phyloP scores from a whole-genome alignment of 35 echinoderm and acorn worm genomes.

The Apostichopus californicus region DNA sequence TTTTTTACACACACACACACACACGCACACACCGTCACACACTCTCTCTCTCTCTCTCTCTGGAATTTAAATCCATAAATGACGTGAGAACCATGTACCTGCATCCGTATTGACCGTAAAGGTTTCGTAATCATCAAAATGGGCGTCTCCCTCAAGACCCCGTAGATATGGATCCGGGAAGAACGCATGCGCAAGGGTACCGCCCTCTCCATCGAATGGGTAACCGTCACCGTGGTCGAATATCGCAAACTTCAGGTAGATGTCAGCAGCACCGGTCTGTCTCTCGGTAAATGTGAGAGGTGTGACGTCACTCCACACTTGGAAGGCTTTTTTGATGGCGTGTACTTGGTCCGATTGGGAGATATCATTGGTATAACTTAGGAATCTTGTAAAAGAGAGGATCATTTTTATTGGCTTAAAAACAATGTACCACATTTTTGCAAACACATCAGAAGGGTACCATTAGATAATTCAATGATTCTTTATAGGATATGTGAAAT shows the following conservation, averaged over 20 bases:
- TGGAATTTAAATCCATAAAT: too few relatives aligned
- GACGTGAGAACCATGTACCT: slow-evolving; percentile 11
- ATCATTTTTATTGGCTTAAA: not conserved
- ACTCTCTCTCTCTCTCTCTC: too few relatives aligned
- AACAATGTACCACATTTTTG: too few relatives aligned
- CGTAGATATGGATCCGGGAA: slow-evolving; percentile 66
- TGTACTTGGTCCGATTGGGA: slow-evolving; percentile 41
- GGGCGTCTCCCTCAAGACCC: slow-evolving; percentile 85
- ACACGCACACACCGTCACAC: not conserved
- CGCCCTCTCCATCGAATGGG: slow-evolving; percentile 85
- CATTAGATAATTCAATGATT: too few relatives aligned
- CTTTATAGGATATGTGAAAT: too few relatives aligned
- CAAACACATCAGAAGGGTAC: too few relatives aligned
- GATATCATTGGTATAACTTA: slow-evolving; percentile 69
- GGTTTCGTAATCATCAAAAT: slow-evolving; percentile 87
- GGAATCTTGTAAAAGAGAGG: slow-evolving; percentile 57
- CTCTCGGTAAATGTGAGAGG: slow-evolving; percentile 73
- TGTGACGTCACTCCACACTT: slow-evolving; percentile 92
- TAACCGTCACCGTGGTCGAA: slow-evolving; percentile 79
- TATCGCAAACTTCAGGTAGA: slow-evolving; percentile 71
- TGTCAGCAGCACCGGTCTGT: slow-evolving; percentile 63
- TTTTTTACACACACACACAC: not conserved
- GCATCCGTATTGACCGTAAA: slow-evolving; percentile 70
- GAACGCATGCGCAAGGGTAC: slow-evolving; percentile 91
- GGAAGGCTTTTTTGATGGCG: slow-evolving; percentile 68